phyloP scores from a whole-genome alignment of 2,797 vertebrate species.

The Lophotriccus pileatus region DNA sequence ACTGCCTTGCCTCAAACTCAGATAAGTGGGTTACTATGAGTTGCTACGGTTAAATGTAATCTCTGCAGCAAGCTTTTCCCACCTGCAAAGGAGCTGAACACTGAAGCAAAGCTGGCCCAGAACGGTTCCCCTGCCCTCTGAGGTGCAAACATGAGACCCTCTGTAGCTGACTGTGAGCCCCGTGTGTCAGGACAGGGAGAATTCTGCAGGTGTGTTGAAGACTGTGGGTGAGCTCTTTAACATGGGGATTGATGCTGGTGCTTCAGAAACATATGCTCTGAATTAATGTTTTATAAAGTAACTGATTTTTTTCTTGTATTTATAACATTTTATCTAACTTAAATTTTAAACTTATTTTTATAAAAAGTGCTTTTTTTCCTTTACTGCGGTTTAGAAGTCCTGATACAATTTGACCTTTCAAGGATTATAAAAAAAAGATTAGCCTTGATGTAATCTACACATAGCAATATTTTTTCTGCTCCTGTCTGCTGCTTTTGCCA shows the following conservation, averaged over 20 bases:
- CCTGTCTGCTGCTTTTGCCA: slow-evolving; percentile 25
- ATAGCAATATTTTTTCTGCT: slow-evolving; percentile 25
- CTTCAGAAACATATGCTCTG: slow-evolving; percentile 53
- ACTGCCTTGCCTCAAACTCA: slow-evolving; percentile 34
- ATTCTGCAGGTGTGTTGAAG: neutral
- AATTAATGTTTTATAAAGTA: slow-evolving; percentile 54
- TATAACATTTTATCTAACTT: slow-evolving; percentile 70
- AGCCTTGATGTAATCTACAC: neutral
- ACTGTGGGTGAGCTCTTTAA: slow-evolving; percentile 1
- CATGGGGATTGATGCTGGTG: slow-evolving; percentile 54
- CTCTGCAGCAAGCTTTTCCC: neutral
- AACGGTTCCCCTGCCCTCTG: neutral
- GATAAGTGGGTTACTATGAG: neutral
- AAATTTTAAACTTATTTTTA: slow-evolving; percentile 76
- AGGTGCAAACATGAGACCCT: neutral
- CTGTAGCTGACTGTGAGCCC: neutral
- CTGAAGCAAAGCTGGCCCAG: neutral
- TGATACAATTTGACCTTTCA: slow-evolving; percentile 31
- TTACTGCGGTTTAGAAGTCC: neutral
- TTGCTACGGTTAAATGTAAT: neutral
- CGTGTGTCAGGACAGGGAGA: neutral
- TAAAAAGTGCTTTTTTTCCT: slow-evolving; percentile 54
- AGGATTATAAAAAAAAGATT: slow-evolving; percentile 28
- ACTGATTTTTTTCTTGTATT: slow-evolving; percentile 63
- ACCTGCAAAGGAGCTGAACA: neutral